Conservation (phyloP, 1,140 invertebrate genomes). For the Vanessa atalanta region DNA sequence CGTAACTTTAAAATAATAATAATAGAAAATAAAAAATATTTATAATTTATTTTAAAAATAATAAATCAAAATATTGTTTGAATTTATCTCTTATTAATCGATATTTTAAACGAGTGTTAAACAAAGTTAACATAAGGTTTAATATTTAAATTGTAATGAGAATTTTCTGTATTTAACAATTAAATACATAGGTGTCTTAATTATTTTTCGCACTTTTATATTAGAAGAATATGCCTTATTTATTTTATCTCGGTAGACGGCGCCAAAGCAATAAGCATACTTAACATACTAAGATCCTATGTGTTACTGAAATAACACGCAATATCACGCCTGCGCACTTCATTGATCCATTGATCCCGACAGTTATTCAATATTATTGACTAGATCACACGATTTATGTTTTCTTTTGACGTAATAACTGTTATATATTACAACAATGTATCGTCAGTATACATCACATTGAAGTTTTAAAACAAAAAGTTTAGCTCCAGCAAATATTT, state of each 20-base stretch:
- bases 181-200: neutral
- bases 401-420: conserved; percentile 24
- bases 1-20: too few species aligned
- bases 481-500: conserved; percentile 18
- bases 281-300: conserved; percentile 15
- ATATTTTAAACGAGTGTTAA: too few species aligned
- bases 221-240: conserved; percentile 2
- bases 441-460: conserved; percentile 17
- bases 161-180: too few species aligned
- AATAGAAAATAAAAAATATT: too few species aligned
- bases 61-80: too few species aligned
- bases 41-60: too few species aligned
- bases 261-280: conserved; percentile 26
- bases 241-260: conserved; percentile 23
- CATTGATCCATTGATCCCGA: conserved; percentile 22
- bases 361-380: conserved; percentile 29
- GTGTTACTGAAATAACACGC: conserved; percentile 28
- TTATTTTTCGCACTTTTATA: neutral
- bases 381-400: conserved; percentile 27
- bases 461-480: conserved; percentile 4
- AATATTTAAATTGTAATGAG: too few species aligned
- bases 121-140: too few species aligned
- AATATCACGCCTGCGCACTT: conserved; percentile 19
- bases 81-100: too few species aligned
- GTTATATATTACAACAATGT: conserved; percentile 13